phyloP scores from a whole-genome alignment of 1,140 invertebrate species.

The Meloidogyne floridensis region DNA sequence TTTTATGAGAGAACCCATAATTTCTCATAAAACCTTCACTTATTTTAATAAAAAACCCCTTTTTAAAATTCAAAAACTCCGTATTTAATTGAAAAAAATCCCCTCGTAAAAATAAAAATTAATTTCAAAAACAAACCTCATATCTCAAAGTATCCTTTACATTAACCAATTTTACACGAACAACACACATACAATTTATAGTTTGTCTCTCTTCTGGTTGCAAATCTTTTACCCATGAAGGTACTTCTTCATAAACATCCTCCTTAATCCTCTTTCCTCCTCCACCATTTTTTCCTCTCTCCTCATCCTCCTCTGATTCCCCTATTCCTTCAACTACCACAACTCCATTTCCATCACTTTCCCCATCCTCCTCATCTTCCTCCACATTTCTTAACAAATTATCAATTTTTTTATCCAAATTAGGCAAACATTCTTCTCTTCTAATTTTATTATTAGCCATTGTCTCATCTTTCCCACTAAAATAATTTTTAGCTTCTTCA shows the following conservation, averaged over 20 bases:
- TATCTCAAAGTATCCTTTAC: slow-evolving; percentile 26
- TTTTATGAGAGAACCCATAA: too few relatives aligned
- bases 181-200: slow-evolving; percentile 12
- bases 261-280: too few relatives aligned
- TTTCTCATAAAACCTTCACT: too few relatives aligned
- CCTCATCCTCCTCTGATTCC: not conserved
- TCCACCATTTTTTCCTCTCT: too few relatives aligned
- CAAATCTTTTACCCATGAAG: slow-evolving; percentile 8
- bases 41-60: too few relatives aligned
- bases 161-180: not conserved
- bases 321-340: not conserved
- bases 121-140: not conserved
- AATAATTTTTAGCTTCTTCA: not conserved
- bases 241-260: slow-evolving; percentile 4
- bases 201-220: slow-evolving; percentile 14
- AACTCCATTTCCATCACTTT: not conserved
- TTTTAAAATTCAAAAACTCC: too few relatives aligned
- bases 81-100: not conserved
- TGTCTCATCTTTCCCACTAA: too few relatives aligned
- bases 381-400: not conserved
- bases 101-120: not conserved
- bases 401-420: not conserved
- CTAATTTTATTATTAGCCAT: not conserved
- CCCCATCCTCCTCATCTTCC: not conserved
- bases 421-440: not conserved